A percentile compares a stretch with the other conserved stretches of the same genome.
These are phyloP conservation scores for Buphagus erythrorhynchus DNA, from an alignment of 2,797 vertebrate species.

Conservation along the genomic window DNA sequence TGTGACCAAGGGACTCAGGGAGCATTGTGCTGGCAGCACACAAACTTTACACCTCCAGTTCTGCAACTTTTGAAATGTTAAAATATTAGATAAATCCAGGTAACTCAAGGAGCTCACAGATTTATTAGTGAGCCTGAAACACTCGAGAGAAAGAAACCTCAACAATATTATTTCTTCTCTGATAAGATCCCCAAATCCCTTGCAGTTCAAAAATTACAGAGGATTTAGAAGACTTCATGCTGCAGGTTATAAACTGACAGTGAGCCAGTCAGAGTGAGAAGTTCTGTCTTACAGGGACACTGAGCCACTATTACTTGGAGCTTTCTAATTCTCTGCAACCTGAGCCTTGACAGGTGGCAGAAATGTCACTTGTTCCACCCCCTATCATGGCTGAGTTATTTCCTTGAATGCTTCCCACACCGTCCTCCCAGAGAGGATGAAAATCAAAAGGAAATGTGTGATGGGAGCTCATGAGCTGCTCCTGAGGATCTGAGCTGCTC, in stretches of 20 bases:
- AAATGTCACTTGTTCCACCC: not conserved
- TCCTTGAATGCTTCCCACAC: not conserved
- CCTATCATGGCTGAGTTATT: constrained; percentile 39
- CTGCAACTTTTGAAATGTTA: not conserved
- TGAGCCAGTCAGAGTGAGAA: constrained; percentile 29
- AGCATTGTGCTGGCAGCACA: not conserved
- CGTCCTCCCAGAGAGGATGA: not conserved
- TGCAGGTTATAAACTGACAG: constrained; percentile 52
- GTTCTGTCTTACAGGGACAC: constrained; percentile 12
- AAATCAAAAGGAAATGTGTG: not conserved
- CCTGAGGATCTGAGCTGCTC: not conserved
- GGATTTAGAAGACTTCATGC: constrained; percentile 44
- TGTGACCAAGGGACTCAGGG: not conserved
- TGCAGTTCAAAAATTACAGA: constrained; percentile 51
- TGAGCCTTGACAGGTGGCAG: constrained; percentile 26
- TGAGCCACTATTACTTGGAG: constrained; percentile 2
- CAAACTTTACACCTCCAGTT: not conserved
- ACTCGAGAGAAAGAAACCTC: not conserved
- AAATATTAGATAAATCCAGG: not conserved
- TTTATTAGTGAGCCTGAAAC: constrained; percentile 9
- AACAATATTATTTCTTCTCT: constrained; percentile 31
- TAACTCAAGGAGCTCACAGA: not conserved
- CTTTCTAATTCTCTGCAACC: constrained; percentile 39
- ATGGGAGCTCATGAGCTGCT: not conserved
- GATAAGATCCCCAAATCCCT: constrained; percentile 62